These are phyloP conservation scores for Himantopus leucocephalus DNA, from an alignment of 2,113 vertebrate species.

Conservation along the genomic window DNA sequence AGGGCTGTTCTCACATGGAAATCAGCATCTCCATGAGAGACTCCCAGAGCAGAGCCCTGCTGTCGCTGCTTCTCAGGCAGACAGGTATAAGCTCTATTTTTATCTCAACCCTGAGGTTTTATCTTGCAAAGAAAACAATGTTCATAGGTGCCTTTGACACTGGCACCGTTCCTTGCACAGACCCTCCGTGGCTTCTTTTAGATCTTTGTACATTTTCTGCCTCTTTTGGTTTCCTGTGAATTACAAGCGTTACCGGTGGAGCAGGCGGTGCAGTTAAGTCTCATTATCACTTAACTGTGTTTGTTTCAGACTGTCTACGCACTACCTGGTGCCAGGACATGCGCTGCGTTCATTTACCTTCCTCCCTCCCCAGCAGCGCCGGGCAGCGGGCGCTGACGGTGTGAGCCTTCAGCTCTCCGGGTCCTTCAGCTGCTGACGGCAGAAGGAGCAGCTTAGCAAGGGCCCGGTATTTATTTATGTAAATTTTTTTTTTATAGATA, in stretches of 20 bases:
- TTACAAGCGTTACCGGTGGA: neutral
- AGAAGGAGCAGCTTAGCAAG: neutral
- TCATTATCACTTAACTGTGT: neutral
- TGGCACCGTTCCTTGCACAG: neutral
- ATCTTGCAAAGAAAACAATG: slow-evolving; percentile 33
- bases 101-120: slow-evolving; percentile 46
- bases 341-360: neutral
- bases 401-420: neutral
- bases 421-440: neutral
- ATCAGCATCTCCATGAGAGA: slow-evolving; percentile 50
- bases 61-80: slow-evolving; percentile 63
- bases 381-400: neutral
- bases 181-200: neutral
- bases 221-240: slow-evolving; percentile 30
- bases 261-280: neutral
- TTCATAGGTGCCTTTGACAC: neutral
- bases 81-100: slow-evolving; percentile 73
- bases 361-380: neutral
- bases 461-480: neutral
- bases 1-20: neutral
- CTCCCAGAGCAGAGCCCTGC: slow-evolving; percentile 67
- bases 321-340: neutral
- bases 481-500: neutral
- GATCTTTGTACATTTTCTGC: neutral
- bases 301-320: neutral